Base-by-base conservation (phyloP, 2,888 invertebrate genomes). In the Amblyjoppa fuscipennis region DNA sequence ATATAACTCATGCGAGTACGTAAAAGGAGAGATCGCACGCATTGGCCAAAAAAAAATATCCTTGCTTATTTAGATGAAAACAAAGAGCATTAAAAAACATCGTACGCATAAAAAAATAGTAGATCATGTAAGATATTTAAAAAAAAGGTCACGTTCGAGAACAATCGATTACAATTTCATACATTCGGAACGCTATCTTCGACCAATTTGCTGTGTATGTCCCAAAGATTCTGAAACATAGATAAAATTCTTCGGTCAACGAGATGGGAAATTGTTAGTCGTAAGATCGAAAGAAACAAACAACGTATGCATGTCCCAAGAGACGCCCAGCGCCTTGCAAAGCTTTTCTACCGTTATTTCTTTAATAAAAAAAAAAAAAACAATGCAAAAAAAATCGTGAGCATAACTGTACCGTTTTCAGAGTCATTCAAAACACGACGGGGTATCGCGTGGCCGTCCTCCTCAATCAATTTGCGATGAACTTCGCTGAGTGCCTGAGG, bases 391-490 rank as follows among this genome's bases (percentile, higher is more conserved):
- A 53, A 25, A 45, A 38, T 16, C 25, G 20, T 61, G 28, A 73
- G 25, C 69, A 81, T 85, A 86, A 85, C 45, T 49, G 82, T 87
- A 87, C 88, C 85, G 78, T 87, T 87, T 59, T 81, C 84, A 66
- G 69, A 84, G 80, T 90, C 87, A 89, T 87, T 89, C 80, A 90
- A 53, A 88, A 90, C 79, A 81, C 91, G 92, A 87, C 93, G 92
- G 45, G 88, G 90, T 82, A 91, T 87, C 70, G 90, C 86, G 78
- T 94, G 90, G 89, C 93, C 93, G 87, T 95, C 95, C 90, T 96
- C 95, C 92, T 96, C 96, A 93, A 98, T 97, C 94, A 98, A 95
- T 95, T 97, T 97, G 95, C 96, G 97, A 95, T 98, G 98, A 92
- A 98, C 96, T 93, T 96, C 96, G 96, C 97, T 97, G 94, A 98